Conservation (phyloP, 2,888 invertebrate genomes). For the Terebella lapidaria region DNA sequence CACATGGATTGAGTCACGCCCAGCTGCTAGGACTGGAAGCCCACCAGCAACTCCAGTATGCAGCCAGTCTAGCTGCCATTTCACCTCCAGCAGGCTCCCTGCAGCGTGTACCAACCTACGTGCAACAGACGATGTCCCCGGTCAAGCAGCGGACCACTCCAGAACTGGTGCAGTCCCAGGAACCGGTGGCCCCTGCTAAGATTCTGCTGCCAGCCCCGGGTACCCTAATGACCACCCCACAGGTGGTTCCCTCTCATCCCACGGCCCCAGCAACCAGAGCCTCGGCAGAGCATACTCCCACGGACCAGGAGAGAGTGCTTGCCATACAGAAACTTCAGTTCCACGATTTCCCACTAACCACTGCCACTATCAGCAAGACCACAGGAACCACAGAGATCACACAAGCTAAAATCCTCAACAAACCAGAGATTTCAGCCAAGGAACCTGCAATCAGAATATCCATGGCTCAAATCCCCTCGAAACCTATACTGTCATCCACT, state of each 20-base stretch:
- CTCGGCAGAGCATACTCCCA: not conserved
- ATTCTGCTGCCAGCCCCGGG: too few relatives aligned
- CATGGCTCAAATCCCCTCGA: too few relatives aligned
- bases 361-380: conserved; percentile 26
- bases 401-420: conserved; percentile 29
- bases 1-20: not conserved
- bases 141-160: too few relatives aligned
- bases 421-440: not conserved
- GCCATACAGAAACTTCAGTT: conserved; percentile 41
- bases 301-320: conserved; percentile 30
- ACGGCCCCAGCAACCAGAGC: not conserved
- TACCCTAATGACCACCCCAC: not conserved
- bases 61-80: not conserved
- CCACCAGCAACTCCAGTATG: not conserved
- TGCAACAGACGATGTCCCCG: not conserved
- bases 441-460: not conserved
- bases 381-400: conserved; percentile 28
- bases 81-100: not conserved
- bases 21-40: not conserved
- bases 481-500: too few relatives aligned
- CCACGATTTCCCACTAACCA: conserved; percentile 42
- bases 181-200: not conserved
- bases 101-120: not conserved
- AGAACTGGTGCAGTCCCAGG: too few relatives aligned
- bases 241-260: not conserved